Evolutionary conservation across 2,888 invertebrate species (phyloP).

Genomic region (Flexamia atlantica): DNA sequence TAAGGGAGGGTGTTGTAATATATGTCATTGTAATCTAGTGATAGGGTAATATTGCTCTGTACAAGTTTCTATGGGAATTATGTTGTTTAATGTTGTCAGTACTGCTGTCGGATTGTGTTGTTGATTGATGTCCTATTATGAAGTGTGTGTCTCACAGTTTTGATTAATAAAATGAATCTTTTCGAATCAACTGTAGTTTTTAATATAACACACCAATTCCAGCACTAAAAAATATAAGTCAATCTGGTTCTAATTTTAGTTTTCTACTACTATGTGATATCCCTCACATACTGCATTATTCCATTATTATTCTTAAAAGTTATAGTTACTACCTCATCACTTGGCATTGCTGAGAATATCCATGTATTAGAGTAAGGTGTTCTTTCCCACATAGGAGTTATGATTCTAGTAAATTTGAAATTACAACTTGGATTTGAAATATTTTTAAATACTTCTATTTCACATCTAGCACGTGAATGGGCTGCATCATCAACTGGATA

Average conservation of each 20-base stretch:
- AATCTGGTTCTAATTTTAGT: neutral
- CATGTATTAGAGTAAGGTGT: neutral
- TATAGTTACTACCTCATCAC: neutral
- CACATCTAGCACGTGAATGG: neutral
- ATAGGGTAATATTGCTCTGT: no score
- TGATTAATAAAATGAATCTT: no score
- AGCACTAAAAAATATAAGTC: no score
- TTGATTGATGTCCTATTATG: no score
- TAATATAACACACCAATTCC: no score
- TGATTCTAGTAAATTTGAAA: neutral
- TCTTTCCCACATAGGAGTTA: neutral
- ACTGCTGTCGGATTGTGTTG: no score
- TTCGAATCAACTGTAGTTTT: no score
- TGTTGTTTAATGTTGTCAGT: no score
- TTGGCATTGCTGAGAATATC: neutral
- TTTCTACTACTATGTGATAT: neutral
- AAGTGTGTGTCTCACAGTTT: no score
- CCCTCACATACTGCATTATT: neutral
- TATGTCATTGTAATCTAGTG: no score
- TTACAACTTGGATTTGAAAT: neutral
- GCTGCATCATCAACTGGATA: neutral
- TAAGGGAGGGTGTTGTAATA: no score
- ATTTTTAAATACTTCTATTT: neutral
- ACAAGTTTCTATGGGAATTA: no score
- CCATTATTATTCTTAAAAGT: constrained; percentile 22